phyloP scores from a whole-genome alignment of 2,888 invertebrate species.

The Aleiodes leptofemur region DNA sequence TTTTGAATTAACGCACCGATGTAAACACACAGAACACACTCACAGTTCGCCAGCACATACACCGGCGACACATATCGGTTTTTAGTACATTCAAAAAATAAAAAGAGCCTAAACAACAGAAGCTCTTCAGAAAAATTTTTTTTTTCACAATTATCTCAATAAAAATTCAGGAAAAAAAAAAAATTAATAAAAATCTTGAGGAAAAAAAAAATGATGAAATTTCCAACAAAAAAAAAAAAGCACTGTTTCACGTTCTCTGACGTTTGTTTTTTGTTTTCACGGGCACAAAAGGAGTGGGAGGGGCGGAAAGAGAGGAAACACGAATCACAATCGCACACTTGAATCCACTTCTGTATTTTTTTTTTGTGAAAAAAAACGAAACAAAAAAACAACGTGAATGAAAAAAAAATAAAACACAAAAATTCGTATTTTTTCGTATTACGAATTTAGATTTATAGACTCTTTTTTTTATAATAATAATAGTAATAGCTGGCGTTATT shows the following conservation, averaged over 20 bases:
- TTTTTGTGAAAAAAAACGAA: neutral
- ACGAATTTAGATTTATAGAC: neutral
- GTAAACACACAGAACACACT: constrained; percentile 37
- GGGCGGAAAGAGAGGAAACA: neutral
- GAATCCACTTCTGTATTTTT: neutral
- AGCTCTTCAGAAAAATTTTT: neutral
- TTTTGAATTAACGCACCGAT: constrained; percentile 24
- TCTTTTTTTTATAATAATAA: neutral
- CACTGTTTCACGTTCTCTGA: constrained; percentile 4
- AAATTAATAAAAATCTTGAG: neutral
- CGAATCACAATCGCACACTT: constrained; percentile 20
- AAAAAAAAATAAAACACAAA: constrained; percentile 13
- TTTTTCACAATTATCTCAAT: neutral
- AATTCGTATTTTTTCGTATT: constrained; percentile 13
- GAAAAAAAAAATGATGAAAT: too few species aligned
- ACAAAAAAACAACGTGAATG: constrained; percentile 6
- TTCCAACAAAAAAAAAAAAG: too few species aligned
- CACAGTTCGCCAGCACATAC: constrained; percentile 32
- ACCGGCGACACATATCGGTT: constrained; percentile 28
- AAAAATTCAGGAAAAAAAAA: neutral
- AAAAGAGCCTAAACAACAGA: neutral
- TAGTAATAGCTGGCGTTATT: constrained; percentile 64
- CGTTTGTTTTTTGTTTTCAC: constrained; percentile 28
- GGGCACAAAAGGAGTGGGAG: constrained; percentile 16
- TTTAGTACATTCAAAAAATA: constrained; percentile 25